Evolutionary conservation across 1,140 invertebrate genomes (phyloP), one percentile per base, ranked within the genome.

Genomic region (Brachionus manjavacas): DNA sequence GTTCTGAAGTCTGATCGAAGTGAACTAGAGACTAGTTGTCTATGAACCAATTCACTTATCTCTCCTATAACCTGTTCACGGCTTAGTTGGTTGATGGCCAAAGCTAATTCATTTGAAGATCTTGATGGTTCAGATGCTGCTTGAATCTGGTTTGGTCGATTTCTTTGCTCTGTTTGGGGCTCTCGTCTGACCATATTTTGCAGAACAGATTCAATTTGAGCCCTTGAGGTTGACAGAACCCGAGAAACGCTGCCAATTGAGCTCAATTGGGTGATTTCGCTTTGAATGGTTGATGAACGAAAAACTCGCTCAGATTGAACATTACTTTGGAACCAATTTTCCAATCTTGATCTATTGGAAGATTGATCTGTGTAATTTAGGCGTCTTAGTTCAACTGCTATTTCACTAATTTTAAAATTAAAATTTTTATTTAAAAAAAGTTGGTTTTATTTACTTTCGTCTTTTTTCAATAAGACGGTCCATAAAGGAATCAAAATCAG

Each of bases 11-110:
- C 85, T 8, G 87, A 85, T 25, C 86, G 84, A 23, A 89, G 84
- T 1, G 88, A 84, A 31, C 86, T 87, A 8, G 88, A 86, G 14
- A 89, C 88, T n/a, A 88, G 85, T 52, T 87, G 86, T 39, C 85
- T 84, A 55, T 88, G 88, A 39, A 89, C 85, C 7, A 89, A 85
- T 74, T 89, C 88, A 83, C 87, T 88, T 81, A 89, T 88, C 68
- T 89, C 88, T 31, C 86, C 85, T 4, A 88, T 85, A 35, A 89
- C 68, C 9, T 87, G 85, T 55, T 89, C 87, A 14, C 85, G 85
- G 2, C 88, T 87, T 9, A 86, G 60, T 74, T 86, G 84, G 20
- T 11, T 70, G 2, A 83, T 72, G 12, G 68, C 68, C 28, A 39
- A 20, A 46, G 16, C 20, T 7, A 72, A 4, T 6, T 78, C 68